Percentiles rank a stretch among this genome's conserved stretches.
Conservation (phyloP, 2,113 vertebrate species). For the Nasalis larvatus region DNA sequence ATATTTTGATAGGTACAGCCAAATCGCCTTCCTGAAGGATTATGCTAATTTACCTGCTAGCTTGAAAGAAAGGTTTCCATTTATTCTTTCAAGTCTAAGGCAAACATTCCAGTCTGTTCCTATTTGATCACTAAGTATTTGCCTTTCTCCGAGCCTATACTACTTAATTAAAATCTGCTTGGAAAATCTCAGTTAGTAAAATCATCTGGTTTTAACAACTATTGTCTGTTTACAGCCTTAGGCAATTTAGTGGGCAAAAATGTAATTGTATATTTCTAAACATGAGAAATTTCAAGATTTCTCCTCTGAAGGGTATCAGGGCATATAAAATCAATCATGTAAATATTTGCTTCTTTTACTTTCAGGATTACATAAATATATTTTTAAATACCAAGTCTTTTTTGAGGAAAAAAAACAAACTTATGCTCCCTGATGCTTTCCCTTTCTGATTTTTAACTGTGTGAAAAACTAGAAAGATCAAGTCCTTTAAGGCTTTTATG, state of each 20-base stretch:
- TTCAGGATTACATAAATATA: neutral
- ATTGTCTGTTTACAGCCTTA: neutral
- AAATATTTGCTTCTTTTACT: conserved; percentile 16
- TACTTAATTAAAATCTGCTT: neutral
- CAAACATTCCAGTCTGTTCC: neutral
- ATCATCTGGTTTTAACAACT: neutral
- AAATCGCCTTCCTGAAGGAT: neutral
- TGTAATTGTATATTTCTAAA: neutral
- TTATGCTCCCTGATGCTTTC: neutral
- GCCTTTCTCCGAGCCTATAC: neutral
- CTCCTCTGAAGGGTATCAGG: neutral
- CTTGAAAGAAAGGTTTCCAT: neutral
- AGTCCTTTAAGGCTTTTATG: neutral
- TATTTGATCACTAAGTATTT: neutral
- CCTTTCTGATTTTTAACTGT: neutral
- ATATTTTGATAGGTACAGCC: neutral
- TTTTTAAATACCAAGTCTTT: neutral
- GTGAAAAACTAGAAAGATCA: neutral
- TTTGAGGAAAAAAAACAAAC: neutral
- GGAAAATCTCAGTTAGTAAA: conserved; percentile 19
- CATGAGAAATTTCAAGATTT: conserved; percentile 32
- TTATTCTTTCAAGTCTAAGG: conserved; percentile 7
- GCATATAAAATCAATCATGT: neutral
- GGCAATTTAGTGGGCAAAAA: neutral
- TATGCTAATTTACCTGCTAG: neutral